Evolutionary conservation across 2,888 invertebrate species (phyloP).

Genomic region (Dastarcus helophoroides): DNA sequence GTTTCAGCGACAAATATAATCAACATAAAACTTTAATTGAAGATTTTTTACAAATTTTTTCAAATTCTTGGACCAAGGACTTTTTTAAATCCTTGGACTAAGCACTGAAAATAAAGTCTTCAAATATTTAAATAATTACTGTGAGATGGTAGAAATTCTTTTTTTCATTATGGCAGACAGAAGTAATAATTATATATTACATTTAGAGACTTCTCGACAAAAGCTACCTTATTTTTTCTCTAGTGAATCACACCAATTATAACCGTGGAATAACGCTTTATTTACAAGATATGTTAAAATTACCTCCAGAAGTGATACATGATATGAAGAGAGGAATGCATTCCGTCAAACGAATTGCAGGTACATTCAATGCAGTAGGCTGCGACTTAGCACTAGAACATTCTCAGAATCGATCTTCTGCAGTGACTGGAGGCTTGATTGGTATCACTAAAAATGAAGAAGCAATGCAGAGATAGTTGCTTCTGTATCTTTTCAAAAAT

Average conservation of each 20-base stretch:
- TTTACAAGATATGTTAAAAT: conserved; percentile 10
- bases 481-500: conserved; percentile 17
- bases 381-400: conserved; percentile 21
- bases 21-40: no score
- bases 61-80: no score
- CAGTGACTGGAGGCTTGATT: conserved; percentile 19
- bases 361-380: conserved; percentile 19
- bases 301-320: conserved; percentile 14
- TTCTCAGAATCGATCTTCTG: conserved; percentile 22
- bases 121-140: conserved; percentile 15
- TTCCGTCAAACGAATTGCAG: conserved; percentile 16
- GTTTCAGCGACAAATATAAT: no score
- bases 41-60: no score
- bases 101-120: no score
- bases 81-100: no score
- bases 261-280: conserved; percentile 6
- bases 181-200: conserved; percentile 14
- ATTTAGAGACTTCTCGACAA: conserved; percentile 15
- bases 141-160: conserved; percentile 18
- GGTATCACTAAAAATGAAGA: conserved; percentile 22
- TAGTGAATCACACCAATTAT: conserved; percentile 14
- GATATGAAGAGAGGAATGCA: conserved; percentile 16
- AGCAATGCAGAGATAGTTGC: conserved; percentile 18
- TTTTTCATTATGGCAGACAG: conserved; percentile 17
- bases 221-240: conserved; percentile 16